Evolutionary conservation across 1,140 invertebrate genomes (phyloP).

Genomic region (Pseudobourletiella spinata): DNA sequence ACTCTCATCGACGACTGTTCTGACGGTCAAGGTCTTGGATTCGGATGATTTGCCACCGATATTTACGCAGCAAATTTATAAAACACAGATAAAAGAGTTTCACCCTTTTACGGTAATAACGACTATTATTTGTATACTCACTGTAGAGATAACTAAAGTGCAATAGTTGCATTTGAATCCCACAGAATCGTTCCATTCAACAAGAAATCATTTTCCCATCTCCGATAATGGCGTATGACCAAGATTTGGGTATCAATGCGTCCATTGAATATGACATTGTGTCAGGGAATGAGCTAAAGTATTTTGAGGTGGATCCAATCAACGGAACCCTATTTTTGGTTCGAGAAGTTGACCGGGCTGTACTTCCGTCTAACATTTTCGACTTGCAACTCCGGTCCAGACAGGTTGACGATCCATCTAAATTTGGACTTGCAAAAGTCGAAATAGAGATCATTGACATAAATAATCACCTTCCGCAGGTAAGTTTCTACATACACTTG

Average conservation of each 20-base stretch:
- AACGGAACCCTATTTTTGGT: slow-evolving; percentile 67
- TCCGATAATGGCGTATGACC: slow-evolving; percentile 64
- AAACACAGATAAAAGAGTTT: slow-evolving; percentile 67
- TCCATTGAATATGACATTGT: slow-evolving; percentile 62
- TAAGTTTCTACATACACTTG: background rate
- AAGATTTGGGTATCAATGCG: slow-evolving; percentile 59
- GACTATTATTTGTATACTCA: too few species aligned
- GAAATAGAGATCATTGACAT: slow-evolving; percentile 70
- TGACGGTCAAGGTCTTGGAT: slow-evolving; percentile 24
- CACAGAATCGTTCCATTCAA: slow-evolving; percentile 56
- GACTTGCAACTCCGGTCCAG: slow-evolving; percentile 66
- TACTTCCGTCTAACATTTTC: slow-evolving; percentile 60
- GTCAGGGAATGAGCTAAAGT: slow-evolving; percentile 59
- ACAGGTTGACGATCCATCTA: slow-evolving; percentile 65
- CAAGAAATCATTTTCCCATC: slow-evolving; percentile 56
- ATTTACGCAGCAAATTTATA: slow-evolving; percentile 69
- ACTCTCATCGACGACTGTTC: slow-evolving; percentile 54
- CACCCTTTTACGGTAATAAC: slow-evolving; percentile 63
- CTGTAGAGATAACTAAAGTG: too few species aligned
- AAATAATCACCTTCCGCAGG: slow-evolving; percentile 60
- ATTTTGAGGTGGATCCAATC: slow-evolving; percentile 59
- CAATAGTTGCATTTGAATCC: too few species aligned
- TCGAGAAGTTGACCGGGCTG: slow-evolving; percentile 67
- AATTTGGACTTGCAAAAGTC: slow-evolving; percentile 59
- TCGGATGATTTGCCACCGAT: slow-evolving; percentile 39